Evolutionary conservation across 2,113 vertebrate species (phyloP), one percentile per base, ranked within the genome.

Genomic region (Ophiodon elongatus): DNA sequence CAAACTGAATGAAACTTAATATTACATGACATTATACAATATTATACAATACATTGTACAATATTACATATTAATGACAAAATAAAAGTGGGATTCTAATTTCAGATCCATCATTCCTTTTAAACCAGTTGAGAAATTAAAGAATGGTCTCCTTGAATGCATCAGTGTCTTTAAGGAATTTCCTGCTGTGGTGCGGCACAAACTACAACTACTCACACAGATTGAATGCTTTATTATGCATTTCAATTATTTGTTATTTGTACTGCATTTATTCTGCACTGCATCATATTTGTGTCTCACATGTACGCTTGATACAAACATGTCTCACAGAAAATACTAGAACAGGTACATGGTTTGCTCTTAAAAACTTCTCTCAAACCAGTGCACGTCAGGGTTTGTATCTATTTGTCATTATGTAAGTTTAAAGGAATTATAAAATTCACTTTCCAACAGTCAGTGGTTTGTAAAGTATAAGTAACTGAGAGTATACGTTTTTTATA

Each of bases 161-260:
- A 6, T 76, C 74, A 88, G n/a, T 71, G 77, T 78, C 65, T 70
- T 6, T 80, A 35, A 80, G 62, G 21, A 72, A 65, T 64, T 73
- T 63, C 85, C 37, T 85, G 67, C 84, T 80, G 69, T 78, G 59
- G 1, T 39, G 65, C 66, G 27, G 37, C 59, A 52, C 45, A 60
- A 59, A 80, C 37, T 45, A 79, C 14, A 14, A 10, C 17, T 15
- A 39, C 66, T 69, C 59, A 50, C 23, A 81, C 47, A 17, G 15
- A 83, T 57, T 39, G 31, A 76, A 31, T 10, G 17, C 27, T 52
- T 81, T 45, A 56, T 10, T 60, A 23, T 75, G 59, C 29, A 29
- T 82, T 35, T 31, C 37, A 66, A 56, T 75, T 52, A 54, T 41
- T 52, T 73, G 23, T 52, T 37, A 29, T 37, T 15, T 4, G 5